phyloP scores from a whole-genome alignment of 2,113 vertebrate species.

The Marmota flaviventris region DNA sequence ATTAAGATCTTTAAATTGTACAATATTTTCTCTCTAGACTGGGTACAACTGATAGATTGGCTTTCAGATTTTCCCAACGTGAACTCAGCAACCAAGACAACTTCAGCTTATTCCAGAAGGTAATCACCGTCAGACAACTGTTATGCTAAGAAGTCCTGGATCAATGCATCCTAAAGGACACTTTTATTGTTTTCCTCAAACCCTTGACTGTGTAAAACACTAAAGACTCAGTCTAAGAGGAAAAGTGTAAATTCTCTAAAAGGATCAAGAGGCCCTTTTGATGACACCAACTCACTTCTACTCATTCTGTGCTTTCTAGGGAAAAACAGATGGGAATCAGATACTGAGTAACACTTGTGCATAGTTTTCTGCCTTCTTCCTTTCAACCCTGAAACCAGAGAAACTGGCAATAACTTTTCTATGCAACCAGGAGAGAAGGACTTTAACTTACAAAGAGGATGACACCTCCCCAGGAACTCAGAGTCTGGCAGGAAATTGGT shows the following conservation, averaged over 20 bases:
- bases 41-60: neutral
- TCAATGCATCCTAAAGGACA: neutral
- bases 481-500: neutral
- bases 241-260: neutral
- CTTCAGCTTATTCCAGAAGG: constrained; percentile 27
- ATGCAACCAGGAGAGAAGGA: neutral
- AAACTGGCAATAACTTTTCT: neutral
- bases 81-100: constrained; percentile 17
- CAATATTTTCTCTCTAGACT: neutral
- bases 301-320: neutral
- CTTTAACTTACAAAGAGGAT: neutral
- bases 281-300: neutral
- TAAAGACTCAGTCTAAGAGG: neutral
- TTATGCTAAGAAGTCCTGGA: neutral
- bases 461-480: neutral
- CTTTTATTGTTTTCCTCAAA: constrained; percentile 38
- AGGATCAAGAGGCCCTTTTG: neutral
- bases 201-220: neutral
- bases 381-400: neutral
- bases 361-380: neutral
- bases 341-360: neutral
- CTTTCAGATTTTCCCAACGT: neutral
- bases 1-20: neutral
- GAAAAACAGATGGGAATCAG: neutral
- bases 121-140: neutral